Evolutionary conservation across 2,113 vertebrate species (phyloP).

Genomic region (Petrocephalus microphthalmus): DNA sequence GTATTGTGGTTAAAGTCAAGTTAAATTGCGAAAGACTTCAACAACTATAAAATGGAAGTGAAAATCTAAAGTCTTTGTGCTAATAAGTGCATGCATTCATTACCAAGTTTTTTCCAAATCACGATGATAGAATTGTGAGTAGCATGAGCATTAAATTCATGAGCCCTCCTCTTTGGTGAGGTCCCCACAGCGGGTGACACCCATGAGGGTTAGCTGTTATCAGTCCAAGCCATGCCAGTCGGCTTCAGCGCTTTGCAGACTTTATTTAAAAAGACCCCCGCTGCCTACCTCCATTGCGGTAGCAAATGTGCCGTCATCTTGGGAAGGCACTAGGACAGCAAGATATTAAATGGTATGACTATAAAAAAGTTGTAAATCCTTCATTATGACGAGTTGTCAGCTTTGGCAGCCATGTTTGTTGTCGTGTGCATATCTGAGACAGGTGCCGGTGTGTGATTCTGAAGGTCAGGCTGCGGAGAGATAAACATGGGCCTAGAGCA

Average conservation of each 20-base stretch:
- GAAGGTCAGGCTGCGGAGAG: background rate
- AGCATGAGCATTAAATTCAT: slow-evolving; percentile 41
- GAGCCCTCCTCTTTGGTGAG: slow-evolving; percentile 42
- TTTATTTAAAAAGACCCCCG: slow-evolving; percentile 60
- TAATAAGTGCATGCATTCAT: slow-evolving; percentile 39
- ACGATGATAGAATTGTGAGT: slow-evolving; percentile 44
- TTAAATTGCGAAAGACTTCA: background rate
- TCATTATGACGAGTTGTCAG: slow-evolving; percentile 56
- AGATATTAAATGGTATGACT: slow-evolving; percentile 47
- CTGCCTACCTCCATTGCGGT: slow-evolving; percentile 35
- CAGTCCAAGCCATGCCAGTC: slow-evolving; percentile 62
- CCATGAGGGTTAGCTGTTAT: slow-evolving; percentile 65
- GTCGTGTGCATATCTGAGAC: slow-evolving; percentile 27
- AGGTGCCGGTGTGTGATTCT: slow-evolving; percentile 18
- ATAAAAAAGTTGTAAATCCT: slow-evolving; percentile 52
- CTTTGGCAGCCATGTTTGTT: slow-evolving; percentile 38
- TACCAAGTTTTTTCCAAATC: slow-evolving; percentile 44
- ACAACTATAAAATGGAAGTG: background rate
- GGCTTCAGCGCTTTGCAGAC: slow-evolving; percentile 59
- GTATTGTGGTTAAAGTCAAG: background rate
- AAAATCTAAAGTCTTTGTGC: background rate
- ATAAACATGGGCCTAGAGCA: background rate
- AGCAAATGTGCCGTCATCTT: slow-evolving; percentile 50
- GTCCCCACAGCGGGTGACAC: slow-evolving; percentile 55
- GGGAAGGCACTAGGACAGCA: slow-evolving; percentile 47